Percentiles rank a stretch among this genome's conserved stretches.
phyloP scores from a whole-genome alignment of 2,888 invertebrate genomes.

The Rhagonycha fulva region DNA sequence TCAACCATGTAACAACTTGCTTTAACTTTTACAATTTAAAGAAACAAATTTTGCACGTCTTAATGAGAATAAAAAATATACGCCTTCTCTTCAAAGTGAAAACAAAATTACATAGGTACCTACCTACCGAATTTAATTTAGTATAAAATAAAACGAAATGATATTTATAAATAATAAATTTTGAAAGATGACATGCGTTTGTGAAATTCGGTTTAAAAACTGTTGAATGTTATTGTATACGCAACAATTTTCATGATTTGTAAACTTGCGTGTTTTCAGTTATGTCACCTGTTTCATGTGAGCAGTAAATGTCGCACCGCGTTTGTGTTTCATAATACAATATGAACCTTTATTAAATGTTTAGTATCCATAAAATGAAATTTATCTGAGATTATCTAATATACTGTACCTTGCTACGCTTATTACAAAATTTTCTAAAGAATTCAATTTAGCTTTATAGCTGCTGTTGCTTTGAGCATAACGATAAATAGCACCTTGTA shows the following conservation, averaged over 20 bases:
- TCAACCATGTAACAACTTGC: constrained; percentile 30
- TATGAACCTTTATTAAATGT: constrained; percentile 31
- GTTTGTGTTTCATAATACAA: constrained; percentile 26
- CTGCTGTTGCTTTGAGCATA: constrained; percentile 14
- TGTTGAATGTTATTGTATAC: neutral
- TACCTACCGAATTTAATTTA: neutral
- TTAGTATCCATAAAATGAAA: constrained; percentile 31
- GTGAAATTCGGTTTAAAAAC: neutral
- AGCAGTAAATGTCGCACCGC: constrained; percentile 23
- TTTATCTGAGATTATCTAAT: constrained; percentile 27
- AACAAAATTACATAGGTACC: neutral
- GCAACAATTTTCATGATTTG: constrained; percentile 18
- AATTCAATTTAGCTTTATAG: constrained; percentile 27
- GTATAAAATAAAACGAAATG: neutral
- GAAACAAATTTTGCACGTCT: constrained; percentile 2
- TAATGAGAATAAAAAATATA: neutral
- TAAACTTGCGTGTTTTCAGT: constrained; percentile 21
- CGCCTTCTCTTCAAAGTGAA: neutral
- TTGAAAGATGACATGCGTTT: neutral
- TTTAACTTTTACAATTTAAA: constrained; percentile 28
- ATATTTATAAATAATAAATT: neutral
- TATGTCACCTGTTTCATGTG: constrained; percentile 25
- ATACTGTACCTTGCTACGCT: constrained; percentile 24
- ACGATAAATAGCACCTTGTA: constrained; percentile 12
- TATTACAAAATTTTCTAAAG: constrained; percentile 25